Evolutionary conservation across 2,797 vertebrate species (phyloP), one percentile per base, ranked within the genome.

Genomic region (Morelia viridis): DNA sequence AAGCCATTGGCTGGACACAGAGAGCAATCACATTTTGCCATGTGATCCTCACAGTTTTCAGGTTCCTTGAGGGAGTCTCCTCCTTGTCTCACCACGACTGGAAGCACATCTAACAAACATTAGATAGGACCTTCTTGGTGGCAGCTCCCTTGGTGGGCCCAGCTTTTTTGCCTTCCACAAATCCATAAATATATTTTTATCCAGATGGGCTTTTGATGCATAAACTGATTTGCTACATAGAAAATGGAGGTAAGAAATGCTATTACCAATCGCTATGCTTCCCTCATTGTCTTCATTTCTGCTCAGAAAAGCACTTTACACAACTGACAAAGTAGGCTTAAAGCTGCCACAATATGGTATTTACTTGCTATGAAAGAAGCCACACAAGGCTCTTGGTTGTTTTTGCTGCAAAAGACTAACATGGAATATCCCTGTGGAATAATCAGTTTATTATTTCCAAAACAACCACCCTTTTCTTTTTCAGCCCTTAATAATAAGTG

Each of bases 401-500:
- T 92, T 84, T 83, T 88, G 22, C 68, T 62, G 46, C 41, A 64
- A 60, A 22, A 88, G 22, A 65, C 5, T 84, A 83, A 89, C 41
- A 11, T 19, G 24, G 19, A 80, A 28, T 53, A 35, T 46, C 88
- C 68, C 91, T 86, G 35, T 53, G 35, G 64, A 86, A 60, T 60
- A 89, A 85, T 41, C 56, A 93, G 26, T 0, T 17, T 26, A 13
- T 61, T 15, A 15, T 88, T 91, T 92, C 87, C 85, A 87, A 91
- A 93, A 91, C 68, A 92, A 50, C 84, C 31, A 68, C 91, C 31
- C 56, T 35, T 71, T 91, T 92, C 24, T 87, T 95, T 85, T 92
- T 87, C 53, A 94, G 85, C 87, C 93, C 89, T 94, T 91, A 76
- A 2, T 31, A 93, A 62, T 56, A 90, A 26, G 87, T 57, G 65